A percentile compares a stretch with the other conserved stretches of the same genome.
Evolutionary conservation across 1,140 invertebrate genomes (phyloP).

Genomic region (Aphis gossypii): DNA sequence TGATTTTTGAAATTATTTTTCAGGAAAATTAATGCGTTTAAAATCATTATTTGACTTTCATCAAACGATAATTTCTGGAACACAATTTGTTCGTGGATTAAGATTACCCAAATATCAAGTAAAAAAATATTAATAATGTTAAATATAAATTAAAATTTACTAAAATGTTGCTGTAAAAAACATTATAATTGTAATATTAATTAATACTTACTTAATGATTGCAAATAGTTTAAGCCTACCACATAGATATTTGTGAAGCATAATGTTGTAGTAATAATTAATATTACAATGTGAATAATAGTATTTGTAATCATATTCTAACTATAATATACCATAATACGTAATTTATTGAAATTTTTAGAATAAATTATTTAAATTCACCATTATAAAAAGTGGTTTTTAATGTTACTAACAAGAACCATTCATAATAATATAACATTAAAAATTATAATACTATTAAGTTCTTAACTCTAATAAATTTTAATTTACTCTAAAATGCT

Average conservation of each 20-base stretch:
- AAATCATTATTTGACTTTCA: conserved; percentile 37
- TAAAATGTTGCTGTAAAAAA: neutral
- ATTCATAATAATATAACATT: neutral
- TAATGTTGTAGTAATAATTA: neutral
- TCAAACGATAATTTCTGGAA: conserved; percentile 10
- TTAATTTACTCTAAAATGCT: neutral
- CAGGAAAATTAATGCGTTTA: conserved; percentile 32
- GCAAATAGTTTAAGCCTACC: neutral
- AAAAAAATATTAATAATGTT: neutral
- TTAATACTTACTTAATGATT: neutral
- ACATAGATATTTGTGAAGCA: neutral
- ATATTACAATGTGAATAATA: neutral
- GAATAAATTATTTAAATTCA: neutral
- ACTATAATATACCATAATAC: neutral
- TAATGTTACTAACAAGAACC: neutral
- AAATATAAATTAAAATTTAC: neutral
- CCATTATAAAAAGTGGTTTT: neutral
- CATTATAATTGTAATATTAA: neutral
- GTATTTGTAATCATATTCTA: neutral
- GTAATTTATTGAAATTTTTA: neutral
- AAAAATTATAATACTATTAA: no score
- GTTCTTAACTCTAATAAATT: neutral
- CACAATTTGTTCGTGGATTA: conserved; percentile 31
- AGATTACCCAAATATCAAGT: conserved; percentile 53
- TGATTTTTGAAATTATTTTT: neutral